Conservation (phyloP, 2,113 vertebrate species). For the Tringa solitaria region DNA sequence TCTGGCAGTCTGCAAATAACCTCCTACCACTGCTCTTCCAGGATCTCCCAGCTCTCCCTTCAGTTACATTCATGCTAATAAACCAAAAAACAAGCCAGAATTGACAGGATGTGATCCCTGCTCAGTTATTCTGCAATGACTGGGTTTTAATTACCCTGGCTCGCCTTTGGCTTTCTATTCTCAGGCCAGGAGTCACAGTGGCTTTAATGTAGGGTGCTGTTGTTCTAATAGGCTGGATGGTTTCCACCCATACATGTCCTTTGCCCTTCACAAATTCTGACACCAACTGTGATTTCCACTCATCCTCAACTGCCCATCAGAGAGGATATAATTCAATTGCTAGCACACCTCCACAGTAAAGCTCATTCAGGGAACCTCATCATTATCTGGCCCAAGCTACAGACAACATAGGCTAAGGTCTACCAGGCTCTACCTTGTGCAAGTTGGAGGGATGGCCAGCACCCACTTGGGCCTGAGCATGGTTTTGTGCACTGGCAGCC, state of each 20-base stretch:
- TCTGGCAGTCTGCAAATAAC: not conserved
- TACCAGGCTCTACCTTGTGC: not conserved
- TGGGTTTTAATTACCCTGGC: not conserved
- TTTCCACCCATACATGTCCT: not conserved
- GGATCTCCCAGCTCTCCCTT: not conserved
- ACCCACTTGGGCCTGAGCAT: not conserved
- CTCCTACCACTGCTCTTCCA: not conserved
- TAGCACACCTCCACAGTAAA: not conserved
- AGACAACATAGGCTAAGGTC: not conserved
- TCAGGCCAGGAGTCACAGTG: not conserved
- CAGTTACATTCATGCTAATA: not conserved
- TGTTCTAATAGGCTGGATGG: not conserved
- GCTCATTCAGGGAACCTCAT: fast-evolving
- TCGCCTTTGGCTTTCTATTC: not conserved
- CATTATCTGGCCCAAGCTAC: not conserved
- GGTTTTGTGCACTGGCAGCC: not conserved
- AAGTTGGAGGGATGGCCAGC: not conserved
- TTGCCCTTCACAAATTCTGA: not conserved
- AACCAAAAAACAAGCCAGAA: not conserved
- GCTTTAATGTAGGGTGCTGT: not conserved
- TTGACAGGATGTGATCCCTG: not conserved
- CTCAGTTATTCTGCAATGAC: not conserved
- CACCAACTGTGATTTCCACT: not conserved
- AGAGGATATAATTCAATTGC: not conserved
- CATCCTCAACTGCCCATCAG: not conserved